Conservation (phyloP, 2,888 invertebrate genomes). For the Trissolcus brochymenae region DNA sequence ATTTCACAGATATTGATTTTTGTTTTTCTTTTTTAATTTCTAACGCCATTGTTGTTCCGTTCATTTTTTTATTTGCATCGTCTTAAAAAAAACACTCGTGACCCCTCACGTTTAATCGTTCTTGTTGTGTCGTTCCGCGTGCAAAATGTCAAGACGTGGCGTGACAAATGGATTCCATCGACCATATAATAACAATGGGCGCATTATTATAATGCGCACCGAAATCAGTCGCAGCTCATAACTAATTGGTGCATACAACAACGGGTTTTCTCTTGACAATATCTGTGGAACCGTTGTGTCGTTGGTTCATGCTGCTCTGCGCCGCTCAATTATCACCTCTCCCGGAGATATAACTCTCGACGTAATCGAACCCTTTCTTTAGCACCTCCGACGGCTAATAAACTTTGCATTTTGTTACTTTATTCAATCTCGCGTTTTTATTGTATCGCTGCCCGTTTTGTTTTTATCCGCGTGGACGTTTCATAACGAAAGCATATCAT, state of each 20-base stretch:
- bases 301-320: conserved; percentile 17
- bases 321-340: conserved; percentile 26
- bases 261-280: conserved; percentile 21
- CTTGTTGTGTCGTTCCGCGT: conserved; percentile 15
- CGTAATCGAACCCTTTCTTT: conserved; percentile 22
- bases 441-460: neutral
- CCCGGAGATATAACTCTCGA: conserved; percentile 17
- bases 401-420: conserved; percentile 27
- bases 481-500: conserved; percentile 23
- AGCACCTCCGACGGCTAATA: conserved; percentile 12
- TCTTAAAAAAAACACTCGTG: conserved; percentile 11
- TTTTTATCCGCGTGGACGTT: neutral
- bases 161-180: conserved; percentile 46
- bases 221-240: conserved; percentile 33
- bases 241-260: conserved; percentile 44
- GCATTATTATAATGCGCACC: conserved; percentile 30
- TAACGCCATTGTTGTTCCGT: neutral
- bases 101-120: conserved; percentile 22
- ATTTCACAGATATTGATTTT: neutral
- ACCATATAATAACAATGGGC: conserved; percentile 23
- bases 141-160: conserved; percentile 35
- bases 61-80: neutral
- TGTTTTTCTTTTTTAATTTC: conserved; percentile 1
- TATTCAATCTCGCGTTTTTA: conserved; percentile 22
- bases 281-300: conserved; percentile 18